Conservation (phyloP, 2,797 vertebrate genomes). For the Ambastaia sidthimunki region DNA sequence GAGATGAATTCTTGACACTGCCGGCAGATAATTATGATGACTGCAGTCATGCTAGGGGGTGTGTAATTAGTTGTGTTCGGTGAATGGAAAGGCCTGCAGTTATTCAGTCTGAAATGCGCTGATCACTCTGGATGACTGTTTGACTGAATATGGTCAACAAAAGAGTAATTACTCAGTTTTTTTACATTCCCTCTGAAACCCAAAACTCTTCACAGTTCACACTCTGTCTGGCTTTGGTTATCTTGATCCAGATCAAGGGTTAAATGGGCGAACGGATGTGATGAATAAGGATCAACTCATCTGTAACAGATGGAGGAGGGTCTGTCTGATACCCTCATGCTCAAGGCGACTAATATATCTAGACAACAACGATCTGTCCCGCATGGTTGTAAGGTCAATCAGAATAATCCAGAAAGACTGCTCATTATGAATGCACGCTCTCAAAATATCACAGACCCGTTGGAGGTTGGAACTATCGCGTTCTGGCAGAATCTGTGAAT, state of each 20-base stretch:
- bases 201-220: slow-evolving; percentile 29
- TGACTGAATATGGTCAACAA: slow-evolving; percentile 30
- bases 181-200: slow-evolving; percentile 14
- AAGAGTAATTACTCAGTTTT: too few species aligned
- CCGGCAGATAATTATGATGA: slow-evolving; percentile 75
- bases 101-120: slow-evolving; percentile 52
- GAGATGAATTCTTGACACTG: slow-evolving; percentile 71
- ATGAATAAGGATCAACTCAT: slow-evolving; percentile 28
- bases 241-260: background rate
- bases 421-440: background rate
- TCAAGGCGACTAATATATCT: slow-evolving; percentile 16
- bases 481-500: slow-evolving; percentile 24
- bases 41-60: slow-evolving; percentile 65
- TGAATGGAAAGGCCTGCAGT: slow-evolving; percentile 56
- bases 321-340: background rate
- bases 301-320: background rate
- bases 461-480: background rate
- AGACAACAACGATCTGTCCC: slow-evolving; percentile 22
- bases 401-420: background rate
- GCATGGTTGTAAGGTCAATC: slow-evolving; percentile 2
- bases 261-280: slow-evolving; percentile 17
- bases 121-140: slow-evolving; percentile 44
- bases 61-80: slow-evolving; percentile 72
- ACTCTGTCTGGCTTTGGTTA: slow-evolving; percentile 16
- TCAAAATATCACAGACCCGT: slow-evolving; percentile 2